Conservation (phyloP, 2,888 invertebrate genomes). For the Gisinianus flammeolus region DNA sequence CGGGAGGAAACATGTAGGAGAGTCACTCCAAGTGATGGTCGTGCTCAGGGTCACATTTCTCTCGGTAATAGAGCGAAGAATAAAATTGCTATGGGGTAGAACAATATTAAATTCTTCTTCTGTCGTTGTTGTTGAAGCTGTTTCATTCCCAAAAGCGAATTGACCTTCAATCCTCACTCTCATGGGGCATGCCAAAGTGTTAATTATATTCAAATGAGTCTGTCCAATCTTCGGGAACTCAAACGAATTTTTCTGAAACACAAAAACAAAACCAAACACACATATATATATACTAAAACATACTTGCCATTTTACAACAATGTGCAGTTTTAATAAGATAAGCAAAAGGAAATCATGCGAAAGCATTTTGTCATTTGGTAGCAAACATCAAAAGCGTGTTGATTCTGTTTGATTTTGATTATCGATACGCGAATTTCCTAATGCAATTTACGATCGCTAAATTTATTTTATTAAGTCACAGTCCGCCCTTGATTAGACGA, state of each 20-base stretch:
- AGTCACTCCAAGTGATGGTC: slow-evolving; percentile 6
- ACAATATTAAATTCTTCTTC: slow-evolving; percentile 13
- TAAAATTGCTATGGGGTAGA: slow-evolving; percentile 11
- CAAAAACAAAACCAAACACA: background rate
- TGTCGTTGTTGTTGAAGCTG: background rate
- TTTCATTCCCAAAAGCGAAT: slow-evolving; percentile 1
- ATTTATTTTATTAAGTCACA: too few species aligned
- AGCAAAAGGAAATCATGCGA: too few species aligned
- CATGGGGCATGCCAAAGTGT: slow-evolving; percentile 68
- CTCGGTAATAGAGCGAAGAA: slow-evolving; percentile 14
- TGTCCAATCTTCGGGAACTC: slow-evolving; percentile 29
- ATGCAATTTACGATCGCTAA: too few species aligned
- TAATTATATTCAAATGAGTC: slow-evolving; percentile 69
- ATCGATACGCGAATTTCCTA: too few species aligned
- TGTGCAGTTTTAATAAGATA: too few species aligned
- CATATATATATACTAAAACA: background rate
- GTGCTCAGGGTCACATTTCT: slow-evolving; percentile 23
- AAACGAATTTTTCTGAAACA: slow-evolving; percentile 27
- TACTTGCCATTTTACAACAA: too few species aligned
- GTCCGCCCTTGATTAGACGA: too few species aligned
- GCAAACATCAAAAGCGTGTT: too few species aligned
- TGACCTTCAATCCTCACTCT: background rate
- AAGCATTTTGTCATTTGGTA: too few species aligned
- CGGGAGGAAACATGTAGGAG: background rate
- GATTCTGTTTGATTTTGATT: too few species aligned